Evolutionary conservation across 2,888 invertebrate species (phyloP), one percentile per base, ranked within the genome.

Genomic region (Chrysina gloriosa): DNA sequence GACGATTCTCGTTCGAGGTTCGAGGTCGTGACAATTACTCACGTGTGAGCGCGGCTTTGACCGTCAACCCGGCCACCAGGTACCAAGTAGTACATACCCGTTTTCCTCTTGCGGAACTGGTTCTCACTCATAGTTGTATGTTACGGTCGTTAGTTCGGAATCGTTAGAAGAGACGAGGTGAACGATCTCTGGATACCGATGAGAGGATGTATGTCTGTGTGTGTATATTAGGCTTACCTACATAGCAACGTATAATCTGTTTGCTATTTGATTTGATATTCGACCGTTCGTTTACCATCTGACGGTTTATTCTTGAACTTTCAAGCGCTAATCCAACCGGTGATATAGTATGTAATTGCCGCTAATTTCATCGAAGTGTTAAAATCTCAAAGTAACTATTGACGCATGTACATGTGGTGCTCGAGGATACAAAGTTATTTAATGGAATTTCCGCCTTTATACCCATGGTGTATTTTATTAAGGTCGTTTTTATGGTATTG

Each of bases 21-120:
- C 70, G 66, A 56, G 48, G 70, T 71, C 54, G 70, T 56, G 16
- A 16, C 29, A 68, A 58, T 47, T 70, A 58, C 19, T 56, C 68
- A 42, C n/a, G 71, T 72, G 73, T 75, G 65, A 76, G 70, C 56
- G 21, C 54, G 75, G 71, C 74, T 75, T 72, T 73, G 76, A 74
- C 75, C 76, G 69, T 76, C 76, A 76, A 76, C 76, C 75, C 75
- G 76, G 73, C 72, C n/a, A n/a, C n/a, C 74, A 68, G 58, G 42
- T 70, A 67, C n/a, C n/a, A n/a, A n/a, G n/a, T n/a, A n/a, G n/a
- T n/a, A n/a, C n/a, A 29, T 70, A 65, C 71, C 71, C 70, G 70
- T 72, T 70, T 72, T 61, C 45, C 45, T 72, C 65, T 65, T 47
- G 52, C 65, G 71, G 70, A 73, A 76, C 76, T 75, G 74, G 76